Evolutionary conservation across 2,113 vertebrate genomes (phyloP).

Genomic region (Amphilophus citrinellus): DNA sequence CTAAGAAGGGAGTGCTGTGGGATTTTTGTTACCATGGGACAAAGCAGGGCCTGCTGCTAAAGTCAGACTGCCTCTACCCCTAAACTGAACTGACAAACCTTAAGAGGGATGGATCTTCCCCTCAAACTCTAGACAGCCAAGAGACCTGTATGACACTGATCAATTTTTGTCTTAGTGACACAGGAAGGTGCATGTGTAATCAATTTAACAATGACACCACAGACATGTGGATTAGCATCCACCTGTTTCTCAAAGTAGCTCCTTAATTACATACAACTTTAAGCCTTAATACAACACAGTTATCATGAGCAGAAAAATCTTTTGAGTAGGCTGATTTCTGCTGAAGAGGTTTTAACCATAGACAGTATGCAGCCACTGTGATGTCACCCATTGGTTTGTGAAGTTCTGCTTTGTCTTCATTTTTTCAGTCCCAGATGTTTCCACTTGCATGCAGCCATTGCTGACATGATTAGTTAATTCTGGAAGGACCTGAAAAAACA

Average conservation of each 20-base stretch:
- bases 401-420: background rate
- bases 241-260: background rate
- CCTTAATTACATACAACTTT: background rate
- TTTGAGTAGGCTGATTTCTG: no score
- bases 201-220: background rate
- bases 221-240: background rate
- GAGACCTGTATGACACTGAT: background rate
- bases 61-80: background rate
- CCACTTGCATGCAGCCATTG: background rate
- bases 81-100: background rate
- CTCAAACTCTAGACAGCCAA: background rate
- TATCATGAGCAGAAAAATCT: background rate
- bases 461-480: background rate
- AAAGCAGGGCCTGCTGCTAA: background rate
- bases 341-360: no score
- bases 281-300: background rate
- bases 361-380: background rate
- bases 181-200: background rate
- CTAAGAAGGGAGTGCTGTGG: background rate
- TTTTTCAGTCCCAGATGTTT: background rate
- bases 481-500: background rate
- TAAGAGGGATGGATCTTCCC: background rate
- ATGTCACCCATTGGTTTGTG: background rate
- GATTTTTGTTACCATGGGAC: background rate
- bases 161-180: background rate